A percentile compares a stretch with the other conserved stretches of the same genome.
These are phyloP conservation scores for Drosophila tanythrix DNA, from an alignment of 2,888 invertebrate species.

Conservation along the genomic window DNA sequence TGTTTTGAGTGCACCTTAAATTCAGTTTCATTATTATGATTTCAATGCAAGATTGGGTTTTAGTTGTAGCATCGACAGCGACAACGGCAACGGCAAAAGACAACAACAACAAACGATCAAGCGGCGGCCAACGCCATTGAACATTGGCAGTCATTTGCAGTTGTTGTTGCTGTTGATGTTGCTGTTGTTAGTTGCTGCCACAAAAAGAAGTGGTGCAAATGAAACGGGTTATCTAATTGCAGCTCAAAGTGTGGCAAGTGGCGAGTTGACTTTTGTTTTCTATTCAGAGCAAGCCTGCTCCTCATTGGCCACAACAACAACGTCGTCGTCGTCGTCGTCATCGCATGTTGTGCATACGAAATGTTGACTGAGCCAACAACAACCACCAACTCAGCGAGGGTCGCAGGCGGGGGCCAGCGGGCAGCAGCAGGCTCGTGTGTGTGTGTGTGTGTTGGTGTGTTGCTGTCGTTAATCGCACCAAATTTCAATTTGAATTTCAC, in stretches of 20 bases:
- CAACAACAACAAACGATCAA: conserved; percentile 43
- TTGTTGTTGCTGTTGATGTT: conserved; percentile 1
- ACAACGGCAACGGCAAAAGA: conserved; percentile 24
- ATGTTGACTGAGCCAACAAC: conserved; percentile 62
- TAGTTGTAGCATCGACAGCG: conserved; percentile 57
- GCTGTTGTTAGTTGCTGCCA: conserved; percentile 37
- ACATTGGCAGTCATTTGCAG: conserved; percentile 78
- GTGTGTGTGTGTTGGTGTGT: conserved; percentile 34
- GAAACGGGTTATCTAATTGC: conserved; percentile 80
- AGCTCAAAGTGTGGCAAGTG: conserved; percentile 79
- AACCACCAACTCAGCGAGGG: conserved; percentile 10
- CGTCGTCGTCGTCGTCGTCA: conserved; percentile 34
- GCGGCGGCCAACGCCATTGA: conserved; percentile 73
- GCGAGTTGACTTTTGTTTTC: conserved; percentile 78
- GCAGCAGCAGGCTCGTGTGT: conserved; percentile 55
- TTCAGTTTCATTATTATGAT: conserved; percentile 80
- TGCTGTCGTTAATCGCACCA: conserved; percentile 78
- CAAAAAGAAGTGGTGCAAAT: conserved; percentile 78
- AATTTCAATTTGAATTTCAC: conserved; percentile 83
- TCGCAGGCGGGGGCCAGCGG: conserved; percentile 9
- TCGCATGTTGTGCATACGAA: conserved; percentile 76
- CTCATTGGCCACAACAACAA: conserved; percentile 38
- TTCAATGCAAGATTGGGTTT: conserved; percentile 71
- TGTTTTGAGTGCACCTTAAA: conserved; percentile 73
- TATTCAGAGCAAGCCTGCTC: conserved; percentile 63